Percentiles rank a stretch among this genome's conserved stretches.
phyloP scores from a whole-genome alignment of 30 jellyfish, hydroid and myxozoan genomes.

The Cassiopea andromeda region DNA sequence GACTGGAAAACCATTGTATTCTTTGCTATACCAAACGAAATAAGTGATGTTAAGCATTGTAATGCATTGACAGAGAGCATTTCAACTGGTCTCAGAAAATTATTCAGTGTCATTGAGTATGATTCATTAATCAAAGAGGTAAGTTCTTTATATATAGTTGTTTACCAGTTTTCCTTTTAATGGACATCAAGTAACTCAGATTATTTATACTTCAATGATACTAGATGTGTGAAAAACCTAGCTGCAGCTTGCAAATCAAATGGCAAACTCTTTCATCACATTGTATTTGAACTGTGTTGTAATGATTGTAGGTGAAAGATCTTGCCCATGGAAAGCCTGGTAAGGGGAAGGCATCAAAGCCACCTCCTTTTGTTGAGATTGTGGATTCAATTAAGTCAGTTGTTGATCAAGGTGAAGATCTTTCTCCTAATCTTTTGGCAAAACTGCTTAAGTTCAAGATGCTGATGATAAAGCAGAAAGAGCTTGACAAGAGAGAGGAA shows the following conservation, averaged over 20 bases:
- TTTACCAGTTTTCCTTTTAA: too few species aligned
- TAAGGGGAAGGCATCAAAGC: slow-evolving; percentile 69
- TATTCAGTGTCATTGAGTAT: slow-evolving; percentile 79
- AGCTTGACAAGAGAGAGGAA: slow-evolving; percentile 78
- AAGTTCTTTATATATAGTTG: background rate
- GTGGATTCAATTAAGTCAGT: slow-evolving; percentile 69
- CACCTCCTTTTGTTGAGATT: slow-evolving; percentile 86
- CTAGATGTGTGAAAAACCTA: too few species aligned
- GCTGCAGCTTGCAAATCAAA: too few species aligned
- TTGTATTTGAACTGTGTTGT: too few species aligned
- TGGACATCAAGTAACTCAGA: too few species aligned
- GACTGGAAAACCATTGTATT: slow-evolving; percentile 78
- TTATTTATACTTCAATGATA: too few species aligned
- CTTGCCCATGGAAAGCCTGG: slow-evolving; percentile 80
- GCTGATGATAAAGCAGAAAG: slow-evolving; percentile 79
- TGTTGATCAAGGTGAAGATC: slow-evolving; percentile 82
- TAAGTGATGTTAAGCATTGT: slow-evolving; percentile 39
- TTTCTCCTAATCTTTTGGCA: slow-evolving; percentile 70
- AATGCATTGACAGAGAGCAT: slow-evolving; percentile 59
- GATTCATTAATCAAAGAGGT: slow-evolving; percentile 86
- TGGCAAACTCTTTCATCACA: too few species aligned
- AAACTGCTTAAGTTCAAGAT: slow-evolving; percentile 83
- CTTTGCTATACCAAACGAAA: slow-evolving; percentile 66
- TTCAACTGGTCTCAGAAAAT: slow-evolving; percentile 72
- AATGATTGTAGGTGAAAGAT: slow-evolving; percentile 70